These are phyloP conservation scores for Stichopus horrens DNA, from an alignment of 53 echinoderm and acorn worm species.

Conservation along the genomic window DNA sequence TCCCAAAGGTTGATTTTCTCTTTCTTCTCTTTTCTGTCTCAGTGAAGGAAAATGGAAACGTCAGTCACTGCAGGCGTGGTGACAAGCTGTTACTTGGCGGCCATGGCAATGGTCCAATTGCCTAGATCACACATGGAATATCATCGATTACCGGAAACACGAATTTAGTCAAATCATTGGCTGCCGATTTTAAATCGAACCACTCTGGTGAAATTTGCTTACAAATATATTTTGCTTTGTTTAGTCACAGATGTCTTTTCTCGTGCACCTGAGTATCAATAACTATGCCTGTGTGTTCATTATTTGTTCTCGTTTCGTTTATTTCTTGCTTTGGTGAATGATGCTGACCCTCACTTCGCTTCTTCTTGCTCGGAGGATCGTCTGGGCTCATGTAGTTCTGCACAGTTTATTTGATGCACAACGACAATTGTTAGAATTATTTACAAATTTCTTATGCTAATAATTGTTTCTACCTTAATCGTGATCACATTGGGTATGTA, in stretches of 20 bases:
- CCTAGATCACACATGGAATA: background rate
- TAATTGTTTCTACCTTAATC: too few species aligned
- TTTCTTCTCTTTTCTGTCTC: too few species aligned
- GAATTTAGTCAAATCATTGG: slow-evolving; percentile 11
- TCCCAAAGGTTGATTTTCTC: background rate
- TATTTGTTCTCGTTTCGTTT: too few species aligned
- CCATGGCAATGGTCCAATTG: background rate
- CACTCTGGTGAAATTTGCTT: slow-evolving; percentile 14
- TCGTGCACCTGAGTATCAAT: background rate
- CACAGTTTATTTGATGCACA: too few species aligned
- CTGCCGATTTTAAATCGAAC: background rate
- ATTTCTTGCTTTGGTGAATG: too few species aligned
- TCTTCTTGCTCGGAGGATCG: too few species aligned
- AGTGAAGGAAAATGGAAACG: background rate
- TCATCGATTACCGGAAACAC: background rate
- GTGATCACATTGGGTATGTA: too few species aligned
- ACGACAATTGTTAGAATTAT: too few species aligned
- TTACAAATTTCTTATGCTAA: too few species aligned
- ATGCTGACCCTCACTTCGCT: too few species aligned
- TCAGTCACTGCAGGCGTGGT: background rate
- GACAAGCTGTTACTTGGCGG: background rate
- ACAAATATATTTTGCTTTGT: slow-evolving; percentile 18
- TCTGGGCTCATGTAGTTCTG: too few species aligned
- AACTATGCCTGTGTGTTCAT: background rate
- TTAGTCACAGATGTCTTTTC: background rate